Evolutionary conservation across 2,797 vertebrate genomes (phyloP).

Genomic region (Enteromius thamalakanensis): DNA sequence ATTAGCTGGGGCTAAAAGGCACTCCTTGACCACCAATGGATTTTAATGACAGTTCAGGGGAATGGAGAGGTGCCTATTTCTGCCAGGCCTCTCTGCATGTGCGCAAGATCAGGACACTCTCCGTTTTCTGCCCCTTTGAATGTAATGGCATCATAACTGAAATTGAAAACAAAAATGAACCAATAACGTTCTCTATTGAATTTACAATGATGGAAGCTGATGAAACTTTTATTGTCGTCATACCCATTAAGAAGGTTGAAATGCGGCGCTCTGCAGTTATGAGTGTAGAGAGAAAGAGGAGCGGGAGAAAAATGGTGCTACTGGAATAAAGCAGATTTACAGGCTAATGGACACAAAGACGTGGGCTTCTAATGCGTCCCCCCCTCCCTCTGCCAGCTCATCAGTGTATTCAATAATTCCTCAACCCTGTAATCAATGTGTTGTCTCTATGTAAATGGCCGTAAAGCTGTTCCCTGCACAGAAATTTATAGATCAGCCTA

Average conservation of each 20-base stretch:
- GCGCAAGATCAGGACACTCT: slow-evolving; percentile 55
- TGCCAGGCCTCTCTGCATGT: slow-evolving; percentile 31
- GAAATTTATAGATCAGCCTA: slow-evolving; percentile 70
- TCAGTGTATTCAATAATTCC: slow-evolving; percentile 72
- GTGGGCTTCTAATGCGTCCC: slow-evolving; percentile 67
- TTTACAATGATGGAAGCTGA: slow-evolving; percentile 70
- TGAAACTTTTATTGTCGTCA: slow-evolving; percentile 73
- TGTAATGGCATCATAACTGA: slow-evolving; percentile 62
- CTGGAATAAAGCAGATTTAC: slow-evolving; percentile 76
- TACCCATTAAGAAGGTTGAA: slow-evolving; percentile 64
- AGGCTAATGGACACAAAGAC: slow-evolving; percentile 68
- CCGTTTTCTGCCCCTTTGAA: slow-evolving; percentile 63
- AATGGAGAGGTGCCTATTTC: slow-evolving; percentile 42
- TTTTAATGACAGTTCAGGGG: slow-evolving; percentile 46
- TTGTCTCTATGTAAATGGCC: slow-evolving; percentile 78
- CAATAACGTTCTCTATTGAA: slow-evolving; percentile 66
- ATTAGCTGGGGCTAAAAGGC: slow-evolving; percentile 55
- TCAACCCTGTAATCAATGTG: slow-evolving; percentile 74
- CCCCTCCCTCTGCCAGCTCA: slow-evolving; percentile 62
- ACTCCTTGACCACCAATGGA: slow-evolving; percentile 60
- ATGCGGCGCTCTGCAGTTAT: slow-evolving; percentile 52
- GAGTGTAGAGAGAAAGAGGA: slow-evolving; percentile 69
- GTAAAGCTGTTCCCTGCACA: slow-evolving; percentile 71
- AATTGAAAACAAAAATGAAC: slow-evolving; percentile 71
- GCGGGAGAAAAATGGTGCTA: slow-evolving; percentile 61